A percentile compares a stretch with the other conserved stretches of the same genome.
phyloP scores from a whole-genome alignment of 2,888 invertebrate species.

The Serripes groenlandicus region DNA sequence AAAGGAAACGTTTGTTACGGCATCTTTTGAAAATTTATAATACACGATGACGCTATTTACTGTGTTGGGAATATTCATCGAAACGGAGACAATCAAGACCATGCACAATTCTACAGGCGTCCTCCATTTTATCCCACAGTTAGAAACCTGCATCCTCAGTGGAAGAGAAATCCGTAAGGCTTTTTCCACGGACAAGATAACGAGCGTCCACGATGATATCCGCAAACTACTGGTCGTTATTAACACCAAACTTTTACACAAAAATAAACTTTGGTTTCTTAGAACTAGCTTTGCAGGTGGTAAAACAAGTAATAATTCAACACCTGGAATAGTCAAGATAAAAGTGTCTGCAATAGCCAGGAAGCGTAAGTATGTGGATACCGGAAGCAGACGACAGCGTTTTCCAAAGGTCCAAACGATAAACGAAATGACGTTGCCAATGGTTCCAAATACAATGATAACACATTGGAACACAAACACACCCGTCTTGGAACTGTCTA shows the following conservation, averaged over 20 bases:
- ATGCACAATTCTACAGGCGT: background rate
- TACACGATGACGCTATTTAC: background rate
- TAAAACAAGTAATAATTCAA: conserved; percentile 11
- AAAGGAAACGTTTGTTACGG: no score
- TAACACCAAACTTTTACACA: conserved; percentile 16
- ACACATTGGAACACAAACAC: conserved; percentile 1
- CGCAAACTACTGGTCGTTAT: background rate
- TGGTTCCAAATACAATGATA: conserved; percentile 22
- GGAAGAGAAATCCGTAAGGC: background rate
- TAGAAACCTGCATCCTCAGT: background rate
- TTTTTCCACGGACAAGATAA: background rate
- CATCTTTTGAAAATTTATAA: no score
- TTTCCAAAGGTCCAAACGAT: conserved; percentile 26
- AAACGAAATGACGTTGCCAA: conserved; percentile 22
- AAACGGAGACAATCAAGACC: background rate
- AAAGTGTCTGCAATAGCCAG: conserved; percentile 19
- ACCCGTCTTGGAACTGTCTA: background rate
- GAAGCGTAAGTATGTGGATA: conserved; percentile 13
- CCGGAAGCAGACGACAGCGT: conserved; percentile 3
- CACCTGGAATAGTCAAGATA: conserved; percentile 7
- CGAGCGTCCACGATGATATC: background rate
- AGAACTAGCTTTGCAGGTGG: conserved; percentile 8
- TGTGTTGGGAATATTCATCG: conserved; percentile 14
- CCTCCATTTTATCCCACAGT: background rate
- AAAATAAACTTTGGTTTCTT: conserved; percentile 6